Evolutionary conservation across 2,797 vertebrate species (phyloP), one percentile per base, ranked within the genome.

Genomic region (Hyperoplus lanceolatus): DNA sequence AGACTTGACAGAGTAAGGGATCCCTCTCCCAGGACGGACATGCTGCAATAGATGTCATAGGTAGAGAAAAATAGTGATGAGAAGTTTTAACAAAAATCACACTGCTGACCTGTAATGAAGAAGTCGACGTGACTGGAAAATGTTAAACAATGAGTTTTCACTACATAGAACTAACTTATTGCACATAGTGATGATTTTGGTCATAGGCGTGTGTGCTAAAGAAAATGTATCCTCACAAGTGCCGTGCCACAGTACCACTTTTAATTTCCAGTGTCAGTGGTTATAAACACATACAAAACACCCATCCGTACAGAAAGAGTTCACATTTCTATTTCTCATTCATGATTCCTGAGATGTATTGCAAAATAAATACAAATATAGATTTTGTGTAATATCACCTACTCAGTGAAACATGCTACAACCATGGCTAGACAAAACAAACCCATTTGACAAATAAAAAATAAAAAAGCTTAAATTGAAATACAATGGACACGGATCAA

Each of bases 351-450:
- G 83, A 91, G 88, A 73, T 57, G 13, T 75, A 54, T 38, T 68
- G 11, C 21, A 70, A 75, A 76, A 82, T 71, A 82, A 71, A 81
- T 66, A 79, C n/a, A 86, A 74, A 87, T 70, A 81, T 64, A 85
- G n/a, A 88, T 56, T 70, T 49, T 67, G 10, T 69, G 62, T 51
- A 71, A 75, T 36, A 58, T 18, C 39, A 61, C 42, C 14, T 21
- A 63, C 45, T 46, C 42, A 18, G 15, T 62, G 3, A 42, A 61
- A 80, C 42, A 62, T 69, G 49, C 65, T 76, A 67, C 76, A 64
- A 49, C 62, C 9, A 56, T 18, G 42, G 21, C 29, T 16, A 48
- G 16, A 71, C 21, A 68, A 73, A 78, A 55, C 41, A 38, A 41
- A 70, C 60, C 50, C 9, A 3, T 63, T 51, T 55, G 8, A 74